phyloP scores from a whole-genome alignment of 1,140 invertebrate genomes.

The Rhyacophila brunnea region DNA sequence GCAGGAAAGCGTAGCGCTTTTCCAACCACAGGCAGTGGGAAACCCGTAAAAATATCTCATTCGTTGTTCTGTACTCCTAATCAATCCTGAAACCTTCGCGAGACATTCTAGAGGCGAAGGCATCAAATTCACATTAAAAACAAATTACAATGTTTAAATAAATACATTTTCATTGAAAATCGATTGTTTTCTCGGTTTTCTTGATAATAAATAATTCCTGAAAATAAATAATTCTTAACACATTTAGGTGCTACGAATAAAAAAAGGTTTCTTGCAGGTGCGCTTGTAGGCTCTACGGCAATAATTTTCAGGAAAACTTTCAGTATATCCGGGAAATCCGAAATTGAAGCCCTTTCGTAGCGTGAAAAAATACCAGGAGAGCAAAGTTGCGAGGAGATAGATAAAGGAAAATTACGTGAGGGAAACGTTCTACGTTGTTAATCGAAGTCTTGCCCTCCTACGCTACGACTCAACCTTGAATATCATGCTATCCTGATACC shows the following conservation, averaged over 20 bases:
- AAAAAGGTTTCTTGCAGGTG: neutral
- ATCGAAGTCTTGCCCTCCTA: neutral
- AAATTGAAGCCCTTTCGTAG: conserved; percentile 38
- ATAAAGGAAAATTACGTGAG: neutral
- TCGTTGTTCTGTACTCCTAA: conserved; percentile 15
- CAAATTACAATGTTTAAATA: too few species aligned
- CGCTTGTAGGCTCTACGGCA: neutral
- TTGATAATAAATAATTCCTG: too few species aligned
- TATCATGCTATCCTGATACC: conserved; percentile 18
- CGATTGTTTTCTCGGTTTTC: too few species aligned
- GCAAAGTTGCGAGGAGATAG: conserved; percentile 11
- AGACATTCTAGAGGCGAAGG: conserved; percentile 7
- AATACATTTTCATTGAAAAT: too few species aligned
- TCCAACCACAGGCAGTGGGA: neutral
- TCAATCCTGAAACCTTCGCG: conserved; percentile 3
- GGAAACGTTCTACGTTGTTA: conserved; percentile 17
- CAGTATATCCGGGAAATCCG: conserved; percentile 31
- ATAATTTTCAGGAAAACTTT: conserved; percentile 11
- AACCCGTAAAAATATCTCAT: conserved; percentile 2
- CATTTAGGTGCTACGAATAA: neutral
- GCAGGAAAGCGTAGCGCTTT: conserved; percentile 5
- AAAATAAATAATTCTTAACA: too few species aligned
- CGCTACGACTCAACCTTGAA: neutral
- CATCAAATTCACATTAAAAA: too few species aligned
- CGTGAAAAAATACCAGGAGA: conserved; percentile 35